These are phyloP conservation scores for Vidua macroura DNA, from an alignment of 2,113 vertebrate species.

Conservation along the genomic window DNA sequence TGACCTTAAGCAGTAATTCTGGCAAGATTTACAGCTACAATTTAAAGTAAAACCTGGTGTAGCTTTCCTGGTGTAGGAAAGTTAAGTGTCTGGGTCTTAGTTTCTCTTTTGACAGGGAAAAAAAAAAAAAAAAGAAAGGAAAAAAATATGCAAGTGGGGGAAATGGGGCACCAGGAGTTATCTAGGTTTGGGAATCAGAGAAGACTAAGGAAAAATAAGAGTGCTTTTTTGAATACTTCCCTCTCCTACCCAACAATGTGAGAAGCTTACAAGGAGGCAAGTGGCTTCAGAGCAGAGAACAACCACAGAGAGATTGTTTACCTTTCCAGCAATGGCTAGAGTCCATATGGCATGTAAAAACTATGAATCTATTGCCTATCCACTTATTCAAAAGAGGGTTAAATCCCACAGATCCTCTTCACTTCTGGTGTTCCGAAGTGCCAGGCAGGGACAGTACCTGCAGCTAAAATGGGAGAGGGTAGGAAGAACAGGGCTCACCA, in stretches of 20 bases:
- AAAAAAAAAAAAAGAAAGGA: rapidly evolving
- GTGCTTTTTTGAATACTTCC: neutral
- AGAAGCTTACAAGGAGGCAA: neutral
- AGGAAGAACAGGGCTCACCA: neutral
- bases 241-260: neutral
- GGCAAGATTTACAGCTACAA: conserved; percentile 15
- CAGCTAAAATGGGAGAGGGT: rapidly evolving
- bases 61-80: neutral
- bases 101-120: neutral
- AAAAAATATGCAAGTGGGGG: neutral
- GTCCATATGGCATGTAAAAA: neutral
- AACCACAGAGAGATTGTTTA: neutral
- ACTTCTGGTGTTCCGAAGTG: neutral
- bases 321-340: neutral
- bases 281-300: neutral
- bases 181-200: neutral
- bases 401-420: neutral
- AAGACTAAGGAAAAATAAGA: neutral
- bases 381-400: neutral
- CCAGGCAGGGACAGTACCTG: neutral
- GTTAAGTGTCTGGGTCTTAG: neutral
- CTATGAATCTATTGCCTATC: neutral
- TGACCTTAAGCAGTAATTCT: conserved; percentile 9
- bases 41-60: neutral
- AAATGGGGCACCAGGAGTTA: neutral